Evolutionary conservation across 2,797 vertebrate species (phyloP).

Genomic region (Eulemur albifrons): DNA sequence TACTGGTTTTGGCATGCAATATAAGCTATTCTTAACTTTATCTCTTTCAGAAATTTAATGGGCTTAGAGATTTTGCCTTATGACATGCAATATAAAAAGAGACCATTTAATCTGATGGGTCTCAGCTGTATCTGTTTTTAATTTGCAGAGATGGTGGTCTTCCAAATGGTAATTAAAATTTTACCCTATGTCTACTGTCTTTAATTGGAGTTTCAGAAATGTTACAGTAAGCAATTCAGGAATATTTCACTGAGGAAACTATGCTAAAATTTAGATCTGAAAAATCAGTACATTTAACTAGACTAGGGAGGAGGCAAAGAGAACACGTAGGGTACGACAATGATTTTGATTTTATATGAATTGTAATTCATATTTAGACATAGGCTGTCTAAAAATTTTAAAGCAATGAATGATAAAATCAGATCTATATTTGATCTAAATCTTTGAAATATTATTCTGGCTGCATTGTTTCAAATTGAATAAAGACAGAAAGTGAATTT

Average conservation of each 20-base stretch:
- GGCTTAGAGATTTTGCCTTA: not conserved
- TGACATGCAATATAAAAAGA: not conserved
- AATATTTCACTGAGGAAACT: not conserved
- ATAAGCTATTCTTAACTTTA: not conserved
- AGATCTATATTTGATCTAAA: not conserved
- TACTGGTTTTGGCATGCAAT: not conserved
- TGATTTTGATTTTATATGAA: slow-evolving; percentile 7
- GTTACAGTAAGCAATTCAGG: not conserved
- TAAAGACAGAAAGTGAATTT: not conserved
- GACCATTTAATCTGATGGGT: not conserved
- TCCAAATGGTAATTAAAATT: not conserved
- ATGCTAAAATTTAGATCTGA: not conserved
- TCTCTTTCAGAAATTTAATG: slow-evolving; percentile 39
- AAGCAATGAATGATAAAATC: not conserved
- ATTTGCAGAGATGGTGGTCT: not conserved
- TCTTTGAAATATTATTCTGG: not conserved
- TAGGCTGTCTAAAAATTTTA: not conserved
- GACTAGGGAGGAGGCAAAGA: not conserved
- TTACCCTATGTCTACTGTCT: not conserved
- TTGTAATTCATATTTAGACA: not conserved
- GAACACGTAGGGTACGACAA: not conserved
- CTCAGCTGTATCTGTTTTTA: not conserved
- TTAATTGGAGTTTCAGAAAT: slow-evolving; percentile 6
- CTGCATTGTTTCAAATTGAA: not conserved
- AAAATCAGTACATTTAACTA: not conserved